Conservation (phyloP, 2,113 vertebrate genomes). For the Silurus asotus region DNA sequence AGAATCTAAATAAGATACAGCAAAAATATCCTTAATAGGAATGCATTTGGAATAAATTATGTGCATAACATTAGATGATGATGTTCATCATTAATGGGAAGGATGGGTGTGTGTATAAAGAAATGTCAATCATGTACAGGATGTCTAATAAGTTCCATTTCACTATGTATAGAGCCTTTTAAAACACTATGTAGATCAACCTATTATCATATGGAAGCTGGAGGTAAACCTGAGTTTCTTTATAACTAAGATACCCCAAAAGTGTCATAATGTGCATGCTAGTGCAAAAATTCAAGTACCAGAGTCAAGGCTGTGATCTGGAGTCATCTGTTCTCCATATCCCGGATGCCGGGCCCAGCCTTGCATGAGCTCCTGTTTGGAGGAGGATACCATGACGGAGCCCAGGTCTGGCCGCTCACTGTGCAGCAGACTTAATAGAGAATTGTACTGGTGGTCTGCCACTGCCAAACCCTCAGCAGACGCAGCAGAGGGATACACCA, state of each 20-base stretch:
- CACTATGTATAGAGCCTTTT: not conserved
- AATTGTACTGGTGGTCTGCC: constrained; percentile 75
- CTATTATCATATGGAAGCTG: not conserved
- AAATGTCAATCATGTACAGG: too few relatives aligned
- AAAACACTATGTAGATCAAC: not conserved
- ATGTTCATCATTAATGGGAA: too few relatives aligned
- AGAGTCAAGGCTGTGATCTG: constrained; percentile 56
- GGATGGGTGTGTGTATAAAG: too few relatives aligned
- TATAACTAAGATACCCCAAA: not conserved
- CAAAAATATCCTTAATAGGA: too few relatives aligned
- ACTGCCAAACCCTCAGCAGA: constrained; percentile 59
- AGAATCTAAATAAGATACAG: too few relatives aligned
- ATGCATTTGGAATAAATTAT: too few relatives aligned
- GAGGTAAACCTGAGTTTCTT: not conserved
- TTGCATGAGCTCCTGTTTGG: constrained; percentile 71
- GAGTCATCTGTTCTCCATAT: constrained; percentile 63
- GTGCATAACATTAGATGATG: too few relatives aligned
- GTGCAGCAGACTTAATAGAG: constrained; percentile 82
- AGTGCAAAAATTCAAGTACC: constrained; percentile 61
- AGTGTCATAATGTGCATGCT: not conserved
- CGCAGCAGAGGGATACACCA: constrained; percentile 57
- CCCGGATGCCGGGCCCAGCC: constrained; percentile 63
- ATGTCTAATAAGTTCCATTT: too few relatives aligned
- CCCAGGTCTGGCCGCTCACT: constrained; percentile 71
- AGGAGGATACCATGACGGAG: constrained; percentile 66